Evolutionary conservation across 2,797 vertebrate genomes (phyloP), one percentile per base, ranked within the genome.

Genomic region (Myotis daubentonii): DNA sequence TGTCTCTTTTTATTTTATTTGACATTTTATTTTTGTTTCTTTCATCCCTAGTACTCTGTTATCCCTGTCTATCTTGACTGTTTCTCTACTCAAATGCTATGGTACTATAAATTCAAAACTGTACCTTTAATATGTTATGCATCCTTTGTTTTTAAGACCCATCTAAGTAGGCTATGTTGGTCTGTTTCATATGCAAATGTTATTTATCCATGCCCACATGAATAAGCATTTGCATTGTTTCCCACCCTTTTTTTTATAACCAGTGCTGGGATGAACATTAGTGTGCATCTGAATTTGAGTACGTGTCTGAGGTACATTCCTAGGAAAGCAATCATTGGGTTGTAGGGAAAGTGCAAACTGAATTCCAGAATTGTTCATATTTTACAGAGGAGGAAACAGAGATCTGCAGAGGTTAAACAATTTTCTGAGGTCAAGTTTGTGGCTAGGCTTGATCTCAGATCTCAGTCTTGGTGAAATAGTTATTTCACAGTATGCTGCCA

Each of bases 101-200:
- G 44, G 20, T 83, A 30, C 28, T 91, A 19, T 78, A 79, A 93
- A 95, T 88, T 80, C 36, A 72, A 89, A 87, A 68, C 38, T 81
- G 36, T 4, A 15, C 72, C n/a, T 93, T 93, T 93, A 41, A 68
- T 81, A 82, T 91, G 79, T 85, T 53, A n/a, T 4, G 44, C 66
- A 68, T 87, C 20, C 16, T 95, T 93, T 94, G 49, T 87, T 86
- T 95, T 74, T 89, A 47, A 93, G 41, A 93, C 38, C 62, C 76
- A 22, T 74, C 44, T 74, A 83, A 95, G 41, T 93, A 76, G 68
- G 38, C 60, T 87, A 87, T 51, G 20, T 66, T 49, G 6, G 12
- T 44, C 72, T 92, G 33, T 85, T 87, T 95, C 51, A 49, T 47
- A 93, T 70, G 68, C 70, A 93, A 30, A 93, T 66, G 6, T 74